Percentiles rank a stretch among this genome's conserved stretches.
Conservation (phyloP, 92 coral and sea anemone species). For the Palythoa caribaeorum region DNA sequence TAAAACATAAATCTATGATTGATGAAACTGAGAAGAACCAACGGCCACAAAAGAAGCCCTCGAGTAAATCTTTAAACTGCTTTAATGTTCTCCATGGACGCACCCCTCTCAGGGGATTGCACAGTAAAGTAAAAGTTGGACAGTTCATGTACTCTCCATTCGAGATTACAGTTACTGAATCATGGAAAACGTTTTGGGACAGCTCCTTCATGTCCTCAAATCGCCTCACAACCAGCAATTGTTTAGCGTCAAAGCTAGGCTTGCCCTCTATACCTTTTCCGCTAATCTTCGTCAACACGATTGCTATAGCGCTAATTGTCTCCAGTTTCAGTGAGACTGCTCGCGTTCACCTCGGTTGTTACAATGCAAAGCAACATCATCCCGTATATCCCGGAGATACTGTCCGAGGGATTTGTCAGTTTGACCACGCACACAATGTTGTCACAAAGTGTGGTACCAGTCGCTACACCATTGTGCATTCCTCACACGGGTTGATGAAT, state of each 20-base stretch:
- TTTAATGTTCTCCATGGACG: constrained; percentile 2
- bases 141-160: constrained; percentile 17
- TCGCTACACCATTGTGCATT: constrained; percentile 36
- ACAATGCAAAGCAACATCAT: constrained; percentile 32
- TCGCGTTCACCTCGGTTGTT: constrained; percentile 50
- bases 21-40: background rate
- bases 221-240: constrained; percentile 41
- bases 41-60: background rate
- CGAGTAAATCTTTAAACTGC: background rate
- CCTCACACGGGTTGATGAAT: constrained; percentile 41
- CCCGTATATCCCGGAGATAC: constrained; percentile 50
- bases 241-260: constrained; percentile 40
- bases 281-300: constrained; percentile 33
- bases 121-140: constrained; percentile 29
- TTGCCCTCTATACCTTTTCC: constrained; percentile 37
- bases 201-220: constrained; percentile 27
- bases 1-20: background rate
- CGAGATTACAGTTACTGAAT: constrained; percentile 45
- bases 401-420: constrained; percentile 21
- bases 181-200: constrained; percentile 55
- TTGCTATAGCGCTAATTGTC: constrained; percentile 24
- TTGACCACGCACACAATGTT: constrained; percentile 21
- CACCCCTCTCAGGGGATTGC: constrained; percentile 23
- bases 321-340: constrained; percentile 53
- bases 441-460: background rate